Evolutionary conservation across 2,797 vertebrate species (phyloP).

Genomic region (Valencia hispanica): DNA sequence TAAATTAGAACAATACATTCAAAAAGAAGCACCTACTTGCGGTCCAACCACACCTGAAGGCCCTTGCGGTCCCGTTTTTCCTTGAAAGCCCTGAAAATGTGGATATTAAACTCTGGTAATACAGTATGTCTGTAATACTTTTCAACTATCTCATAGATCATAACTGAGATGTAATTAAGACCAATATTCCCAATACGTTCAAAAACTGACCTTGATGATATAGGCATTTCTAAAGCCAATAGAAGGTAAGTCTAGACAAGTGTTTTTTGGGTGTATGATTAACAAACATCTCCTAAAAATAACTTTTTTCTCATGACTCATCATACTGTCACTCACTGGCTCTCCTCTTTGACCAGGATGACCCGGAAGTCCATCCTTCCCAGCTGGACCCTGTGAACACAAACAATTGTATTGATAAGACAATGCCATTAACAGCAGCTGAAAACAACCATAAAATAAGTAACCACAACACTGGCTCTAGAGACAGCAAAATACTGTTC

Average conservation of each 20-base stretch:
- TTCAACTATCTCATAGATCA: background rate
- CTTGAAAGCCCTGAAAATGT: conserved; percentile 94
- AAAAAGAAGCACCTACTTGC: conserved; percentile 84
- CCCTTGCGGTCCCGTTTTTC: conserved; percentile 95
- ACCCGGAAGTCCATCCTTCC: conserved; percentile 93
- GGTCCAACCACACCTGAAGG: conserved; percentile 95
- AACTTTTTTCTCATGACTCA: background rate
- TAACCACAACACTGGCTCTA: background rate
- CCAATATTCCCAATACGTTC: too few relatives aligned
- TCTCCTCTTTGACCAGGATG: conserved; percentile 98
- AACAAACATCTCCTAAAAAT: background rate
- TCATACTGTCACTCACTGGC: conserved; percentile 84
- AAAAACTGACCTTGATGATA: too few relatives aligned
- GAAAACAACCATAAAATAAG: background rate
- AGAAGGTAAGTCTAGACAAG: background rate
- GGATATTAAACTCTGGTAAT: background rate
- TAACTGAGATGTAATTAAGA: background rate
- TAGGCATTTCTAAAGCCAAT: background rate
- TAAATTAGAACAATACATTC: background rate
- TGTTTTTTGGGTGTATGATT: background rate
- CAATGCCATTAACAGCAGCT: background rate
- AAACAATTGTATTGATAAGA: background rate
- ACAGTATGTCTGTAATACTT: background rate
- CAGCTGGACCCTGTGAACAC: conserved; percentile 75
- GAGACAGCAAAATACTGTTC: too few relatives aligned